These are phyloP conservation scores for Coranthus polyacanthus DNA, from an alignment of 2,797 vertebrate genomes.

Conservation along the genomic window DNA sequence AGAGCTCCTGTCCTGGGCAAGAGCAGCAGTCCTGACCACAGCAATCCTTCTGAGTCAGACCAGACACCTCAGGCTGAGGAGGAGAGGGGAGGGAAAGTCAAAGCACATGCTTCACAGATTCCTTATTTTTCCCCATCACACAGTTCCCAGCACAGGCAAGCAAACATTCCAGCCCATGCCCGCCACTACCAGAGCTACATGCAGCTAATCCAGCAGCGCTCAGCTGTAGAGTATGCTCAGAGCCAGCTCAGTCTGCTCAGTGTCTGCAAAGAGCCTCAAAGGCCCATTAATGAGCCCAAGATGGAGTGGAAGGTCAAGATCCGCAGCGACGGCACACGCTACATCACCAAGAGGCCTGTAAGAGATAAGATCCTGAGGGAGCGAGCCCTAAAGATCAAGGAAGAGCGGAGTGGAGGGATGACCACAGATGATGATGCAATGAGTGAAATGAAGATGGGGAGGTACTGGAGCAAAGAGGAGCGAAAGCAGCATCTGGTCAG, in stretches of 20 bases:
- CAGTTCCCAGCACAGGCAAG: constrained; percentile 89
- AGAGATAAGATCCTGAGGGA: constrained; percentile 95
- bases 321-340: constrained; percentile 94
- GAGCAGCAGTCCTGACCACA: constrained; percentile 85
- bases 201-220: constrained; percentile 96
- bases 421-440: constrained; percentile 96
- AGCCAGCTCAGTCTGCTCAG: constrained; percentile 95
- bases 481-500: constrained; percentile 94
- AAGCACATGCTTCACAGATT: constrained; percentile 78
- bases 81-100: constrained; percentile 78
- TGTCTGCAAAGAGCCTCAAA: constrained; percentile 89
- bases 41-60: constrained; percentile 77
- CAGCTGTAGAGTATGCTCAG: constrained; percentile 94
- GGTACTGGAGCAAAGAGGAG: constrained; percentile 98
- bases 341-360: constrained; percentile 96
- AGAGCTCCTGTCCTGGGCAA: constrained; percentile 76
- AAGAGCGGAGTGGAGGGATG: constrained; percentile 95
- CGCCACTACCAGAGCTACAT: constrained; percentile 98
- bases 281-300: constrained; percentile 86
- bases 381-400: constrained; percentile 96
- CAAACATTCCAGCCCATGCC: constrained; percentile 92
- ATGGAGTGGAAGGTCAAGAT: constrained; percentile 99
- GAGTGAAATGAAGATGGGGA: constrained; percentile 98
- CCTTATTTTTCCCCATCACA: constrained; percentile 94
- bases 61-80: constrained; percentile 81